Evolutionary conservation across 1,140 invertebrate genomes (phyloP), one percentile per base, ranked within the genome.

Genomic region (Heliconius melpomene): DNA sequence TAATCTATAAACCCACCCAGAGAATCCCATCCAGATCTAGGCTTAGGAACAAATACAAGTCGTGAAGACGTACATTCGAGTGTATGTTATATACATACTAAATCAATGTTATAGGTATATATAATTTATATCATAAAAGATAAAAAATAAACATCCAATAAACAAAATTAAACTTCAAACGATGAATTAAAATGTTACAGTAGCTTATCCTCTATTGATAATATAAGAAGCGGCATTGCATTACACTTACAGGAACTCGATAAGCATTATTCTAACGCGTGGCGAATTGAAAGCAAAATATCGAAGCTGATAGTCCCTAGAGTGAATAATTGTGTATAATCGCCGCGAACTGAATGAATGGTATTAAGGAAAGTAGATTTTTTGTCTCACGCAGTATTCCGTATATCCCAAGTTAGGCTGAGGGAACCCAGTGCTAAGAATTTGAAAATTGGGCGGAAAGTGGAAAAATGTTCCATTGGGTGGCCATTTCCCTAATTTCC

Each of bases 241-340:
- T 52, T 29, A 36, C 32, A 36, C 32, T 36, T 36, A 66, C 60
- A 66, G 23, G n/a, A 29, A 9, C 60, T 26, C 3, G 60, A 66
- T 66, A 66, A 66, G 60, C 9, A 29, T n/a, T 26, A 66, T 66
- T 66, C 60, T 29, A 26, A 66, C 23, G 60, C 60, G 26, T 66
- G 3, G 60, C 60, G 60, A 66, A 66, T 29, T 16, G 60, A 66
- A 66, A 66, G 60, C 60, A 66, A 66, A 66, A 66, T 9, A 66
- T 66, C 60, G 60, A 29, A 9, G 23, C 16, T 66, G 23, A 66
- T 66, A 66, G 60, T 18, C 60, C 23, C 60, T 6, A 66, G 60
- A 23, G 60, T 1, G 23, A 66, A 29, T 66, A 66, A 66, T 66
- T 66, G 60, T 66, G 13, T 29, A 8, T 26, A 29, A 66, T 66